A percentile compares a stretch with the other conserved stretches of the same genome.
These are phyloP conservation scores for Pseudomyrmex pallidus DNA, from an alignment of 1,140 invertebrate genomes.

Conservation along the genomic window DNA sequence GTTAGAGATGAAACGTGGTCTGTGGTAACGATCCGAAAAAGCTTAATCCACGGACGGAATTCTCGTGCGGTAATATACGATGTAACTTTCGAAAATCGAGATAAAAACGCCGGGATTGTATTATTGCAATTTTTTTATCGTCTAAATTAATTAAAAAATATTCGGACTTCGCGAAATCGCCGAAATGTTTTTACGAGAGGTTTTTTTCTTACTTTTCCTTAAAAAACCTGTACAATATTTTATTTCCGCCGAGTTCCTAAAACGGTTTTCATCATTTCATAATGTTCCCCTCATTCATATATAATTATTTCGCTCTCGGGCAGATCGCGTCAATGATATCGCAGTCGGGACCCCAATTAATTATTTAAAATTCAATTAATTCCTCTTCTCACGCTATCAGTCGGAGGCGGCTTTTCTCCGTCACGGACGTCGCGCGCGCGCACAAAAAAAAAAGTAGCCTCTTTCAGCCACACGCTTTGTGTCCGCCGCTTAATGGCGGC, in stretches of 20 bases:
- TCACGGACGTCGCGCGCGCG: background rate
- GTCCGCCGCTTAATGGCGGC: conserved; percentile 60
- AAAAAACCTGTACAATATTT: background rate
- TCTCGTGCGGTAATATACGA: conserved; percentile 41
- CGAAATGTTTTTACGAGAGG: background rate
- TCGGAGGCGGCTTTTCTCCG: conserved; percentile 52
- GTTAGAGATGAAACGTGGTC: conserved; percentile 54
- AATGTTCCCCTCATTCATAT: conserved; percentile 29
- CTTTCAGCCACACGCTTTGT: conserved; percentile 65
- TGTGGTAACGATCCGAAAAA: conserved; percentile 64
- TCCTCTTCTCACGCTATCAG: conserved; percentile 29
- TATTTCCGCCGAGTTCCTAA: background rate
- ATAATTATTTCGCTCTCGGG: conserved; percentile 47
- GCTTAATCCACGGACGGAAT: conserved; percentile 31
- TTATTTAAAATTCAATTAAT: conserved; percentile 65
- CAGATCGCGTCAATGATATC: conserved; percentile 19
- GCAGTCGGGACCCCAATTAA: conserved; percentile 42
- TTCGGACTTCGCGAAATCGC: background rate
- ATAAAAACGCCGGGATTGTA: conserved; percentile 8
- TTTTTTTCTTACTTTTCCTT: background rate
- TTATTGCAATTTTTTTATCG: no score
- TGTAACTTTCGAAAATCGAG: conserved; percentile 27
- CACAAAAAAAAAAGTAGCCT: conserved; percentile 34
- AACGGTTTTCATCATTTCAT: background rate
- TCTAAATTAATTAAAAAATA: no score